phyloP scores from a whole-genome alignment of 2,797 vertebrate genomes.

The Pitangus sulphuratus region DNA sequence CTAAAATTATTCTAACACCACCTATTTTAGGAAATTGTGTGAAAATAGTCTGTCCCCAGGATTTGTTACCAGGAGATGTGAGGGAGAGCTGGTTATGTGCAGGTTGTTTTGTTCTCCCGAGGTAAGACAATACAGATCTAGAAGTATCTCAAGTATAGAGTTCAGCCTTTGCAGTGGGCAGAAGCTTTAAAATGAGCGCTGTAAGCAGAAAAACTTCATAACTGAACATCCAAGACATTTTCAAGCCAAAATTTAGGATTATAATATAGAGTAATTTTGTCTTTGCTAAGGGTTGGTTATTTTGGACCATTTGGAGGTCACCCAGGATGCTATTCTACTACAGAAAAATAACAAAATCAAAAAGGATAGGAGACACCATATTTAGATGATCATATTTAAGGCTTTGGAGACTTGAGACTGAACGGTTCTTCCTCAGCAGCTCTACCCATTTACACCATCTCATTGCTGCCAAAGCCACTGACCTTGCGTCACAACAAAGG shows the following conservation, averaged over 20 bases:
- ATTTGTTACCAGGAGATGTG: conserved; percentile 8
- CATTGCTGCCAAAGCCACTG: not conserved
- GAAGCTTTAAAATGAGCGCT: not conserved
- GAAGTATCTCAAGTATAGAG: not conserved
- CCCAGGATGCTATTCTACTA: not conserved
- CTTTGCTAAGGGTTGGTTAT: not conserved
- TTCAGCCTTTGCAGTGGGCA: not conserved
- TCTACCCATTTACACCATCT: not conserved
- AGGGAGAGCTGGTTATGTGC: not conserved
- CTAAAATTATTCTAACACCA: not conserved
- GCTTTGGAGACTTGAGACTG: not conserved
- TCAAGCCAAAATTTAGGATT: not conserved
- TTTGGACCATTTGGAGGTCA: not conserved
- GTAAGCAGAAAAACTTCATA: not conserved
- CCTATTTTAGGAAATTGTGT: not conserved
- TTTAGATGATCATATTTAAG: not conserved
- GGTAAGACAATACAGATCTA: conserved; percentile 26
- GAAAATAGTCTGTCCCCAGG: not conserved
- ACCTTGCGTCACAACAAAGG: not conserved
- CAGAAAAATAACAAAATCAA: not conserved
- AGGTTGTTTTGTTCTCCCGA: conserved; percentile 1
- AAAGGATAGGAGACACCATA: not conserved
- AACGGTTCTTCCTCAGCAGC: not conserved
- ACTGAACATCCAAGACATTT: not conserved
- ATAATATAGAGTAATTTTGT: not conserved